Percentiles rank a stretch among this genome's conserved stretches.
phyloP scores from a whole-genome alignment of 2,888 invertebrate species.

The Oscheius sp. region DNA sequence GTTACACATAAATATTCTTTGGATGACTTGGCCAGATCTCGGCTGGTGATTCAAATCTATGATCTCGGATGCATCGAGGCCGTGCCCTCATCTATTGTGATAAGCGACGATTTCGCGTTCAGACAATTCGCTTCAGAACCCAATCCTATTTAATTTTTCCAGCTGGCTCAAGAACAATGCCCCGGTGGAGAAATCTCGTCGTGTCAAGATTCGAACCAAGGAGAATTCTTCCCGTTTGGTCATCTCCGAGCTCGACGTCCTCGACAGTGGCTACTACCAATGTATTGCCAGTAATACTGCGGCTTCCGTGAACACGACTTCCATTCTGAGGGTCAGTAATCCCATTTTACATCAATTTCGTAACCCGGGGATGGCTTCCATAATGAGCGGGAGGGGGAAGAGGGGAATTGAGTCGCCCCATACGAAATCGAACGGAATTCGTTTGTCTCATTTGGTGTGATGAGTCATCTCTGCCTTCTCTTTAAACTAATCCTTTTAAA shows the following conservation, averaged over 20 bases:
- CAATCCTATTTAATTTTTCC: constrained; percentile 27
- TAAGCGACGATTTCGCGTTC: too few species aligned
- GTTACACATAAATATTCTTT: too few species aligned
- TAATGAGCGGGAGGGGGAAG: constrained; percentile 11
- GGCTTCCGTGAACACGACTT: constrained; percentile 71
- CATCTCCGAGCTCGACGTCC: constrained; percentile 68
- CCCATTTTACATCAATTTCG: not conserved
- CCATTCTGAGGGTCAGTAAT: constrained; percentile 67
- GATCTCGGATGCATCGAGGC: too few species aligned
- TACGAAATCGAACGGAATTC: constrained; percentile 36
- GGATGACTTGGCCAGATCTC: too few species aligned
- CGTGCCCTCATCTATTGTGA: too few species aligned
- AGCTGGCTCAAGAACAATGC: constrained; percentile 71
- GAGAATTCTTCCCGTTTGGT: constrained; percentile 68
- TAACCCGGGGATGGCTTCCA: not conserved
- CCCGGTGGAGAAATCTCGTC: constrained; percentile 69
- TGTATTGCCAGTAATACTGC: constrained; percentile 70
- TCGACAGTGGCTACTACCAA: constrained; percentile 71
- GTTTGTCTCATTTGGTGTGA: constrained; percentile 23
- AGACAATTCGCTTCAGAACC: too few species aligned
- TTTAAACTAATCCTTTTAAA: too few species aligned
- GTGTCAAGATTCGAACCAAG: constrained; percentile 60
- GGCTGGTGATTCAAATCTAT: too few species aligned
- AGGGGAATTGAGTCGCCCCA: not conserved
- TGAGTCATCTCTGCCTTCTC: constrained; percentile 15